Percentiles rank a stretch among this genome's conserved stretches.
Evolutionary conservation across 1,140 invertebrate genomes (phyloP).

Genomic region (Zaprionus camerounensis): DNA sequence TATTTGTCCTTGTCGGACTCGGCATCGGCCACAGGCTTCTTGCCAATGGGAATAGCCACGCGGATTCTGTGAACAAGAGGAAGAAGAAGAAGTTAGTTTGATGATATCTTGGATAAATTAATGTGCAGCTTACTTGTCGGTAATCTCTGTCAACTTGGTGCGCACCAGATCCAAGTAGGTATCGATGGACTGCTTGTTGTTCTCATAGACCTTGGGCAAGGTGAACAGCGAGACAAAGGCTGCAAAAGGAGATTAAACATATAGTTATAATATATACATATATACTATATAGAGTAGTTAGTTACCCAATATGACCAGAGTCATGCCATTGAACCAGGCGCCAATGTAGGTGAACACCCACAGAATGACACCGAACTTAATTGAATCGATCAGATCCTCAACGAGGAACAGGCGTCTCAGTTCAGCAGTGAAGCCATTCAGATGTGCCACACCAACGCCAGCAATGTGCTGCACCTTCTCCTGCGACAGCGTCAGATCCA

Average conservation of each 20-base stretch:
- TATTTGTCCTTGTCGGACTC: conserved; percentile 93
- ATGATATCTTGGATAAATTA: too few species aligned
- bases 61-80: conserved; percentile 88
- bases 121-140: conserved; percentile 89
- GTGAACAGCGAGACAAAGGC: conserved; percentile 97
- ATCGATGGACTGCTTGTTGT: conserved; percentile 98
- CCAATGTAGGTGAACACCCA: conserved; percentile 98
- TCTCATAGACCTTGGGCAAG: conserved; percentile 98
- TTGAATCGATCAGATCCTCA: conserved; percentile 97
- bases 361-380: conserved; percentile 96
- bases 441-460: conserved; percentile 92
- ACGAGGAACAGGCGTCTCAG: conserved; percentile 97
- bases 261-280: background rate
- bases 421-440: conserved; percentile 92
- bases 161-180: conserved; percentile 94
- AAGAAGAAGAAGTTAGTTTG: conserved; percentile 60
- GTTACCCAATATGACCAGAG: conserved; percentile 95
- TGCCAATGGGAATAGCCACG: conserved; percentile 94
- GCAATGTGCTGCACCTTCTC: conserved; percentile 95
- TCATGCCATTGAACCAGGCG: conserved; percentile 99
- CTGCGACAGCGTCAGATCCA: conserved; percentile 92
- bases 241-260: conserved; percentile 85
- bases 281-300: background rate
- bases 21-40: conserved; percentile 86
- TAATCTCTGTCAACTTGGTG: conserved; percentile 94